Base-by-base conservation (phyloP, 2,888 invertebrate genomes). In the Ophion obscuratus region DNA sequence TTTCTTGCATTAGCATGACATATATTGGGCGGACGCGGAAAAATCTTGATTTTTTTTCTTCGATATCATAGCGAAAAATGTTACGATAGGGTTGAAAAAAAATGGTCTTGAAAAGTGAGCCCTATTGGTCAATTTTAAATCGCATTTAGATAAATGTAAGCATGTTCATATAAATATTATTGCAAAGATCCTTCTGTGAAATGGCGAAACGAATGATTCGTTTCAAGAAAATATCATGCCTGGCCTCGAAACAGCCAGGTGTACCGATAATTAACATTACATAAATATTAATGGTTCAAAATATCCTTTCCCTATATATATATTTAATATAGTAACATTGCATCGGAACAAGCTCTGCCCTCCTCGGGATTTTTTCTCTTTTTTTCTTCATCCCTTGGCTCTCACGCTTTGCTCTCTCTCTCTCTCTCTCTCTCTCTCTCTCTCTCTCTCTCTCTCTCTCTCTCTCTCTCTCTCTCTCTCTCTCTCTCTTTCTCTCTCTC, bases 301-400 rank as follows among this genome's bases (percentile, higher is more conserved):
- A 61, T 61, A 20, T 20, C 2, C 0, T 20, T 17, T 20, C 10
- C 20, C 61, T 31, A 17, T 53, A 57, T 57, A 47, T 73, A n/a
- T n/a, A 9, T 73, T 73, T 73, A 17, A 73, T 73, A 73, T 73
- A 20, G 31, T 57, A 73, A 59, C 59, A 59, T 59, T 36, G n/a
- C 17, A 20, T 36, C 59, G 59, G 7, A 73, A 31, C n/a, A 24
- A 57, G 71, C 31, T 71, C 47, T 20, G 44, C 24, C 24, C n/a
- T 20, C n/a, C 20, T 53, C 53, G 17, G 17, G 14, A 11, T 53
- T 53, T 53, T 53, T 53, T 53, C 53, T 17, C 11, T 17, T 53
- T 17, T 14, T 53, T 17, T 53, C 53, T 53, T 2, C 53, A 53
- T 14, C 53, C 14, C 17, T 14, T 5, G 17, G 53, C 17, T 53